Conservation (phyloP, 2,888 invertebrate species). For the Drosophila hamatofila region DNA sequence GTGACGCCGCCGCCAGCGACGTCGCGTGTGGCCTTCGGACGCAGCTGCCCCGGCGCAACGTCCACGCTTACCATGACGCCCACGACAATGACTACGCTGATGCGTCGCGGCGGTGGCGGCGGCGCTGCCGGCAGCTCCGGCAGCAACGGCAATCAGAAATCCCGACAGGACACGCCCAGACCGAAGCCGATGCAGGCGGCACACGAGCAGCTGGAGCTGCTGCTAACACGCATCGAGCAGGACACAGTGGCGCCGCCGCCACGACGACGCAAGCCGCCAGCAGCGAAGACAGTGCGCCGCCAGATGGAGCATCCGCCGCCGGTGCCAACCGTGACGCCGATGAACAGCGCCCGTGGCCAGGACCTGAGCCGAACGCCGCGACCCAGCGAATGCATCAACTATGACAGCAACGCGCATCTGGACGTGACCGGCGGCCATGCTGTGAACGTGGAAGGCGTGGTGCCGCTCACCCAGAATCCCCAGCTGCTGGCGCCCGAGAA, state of each 20-base stretch:
- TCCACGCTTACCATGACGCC: not conserved
- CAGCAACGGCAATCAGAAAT: not conserved
- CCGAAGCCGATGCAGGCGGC: conserved; percentile 41
- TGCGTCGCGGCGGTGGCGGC: not conserved
- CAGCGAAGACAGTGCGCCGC: conserved; percentile 25
- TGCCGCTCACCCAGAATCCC: conserved; percentile 59
- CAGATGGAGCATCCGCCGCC: conserved; percentile 52
- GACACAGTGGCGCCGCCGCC: not conserved
- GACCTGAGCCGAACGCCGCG: not conserved
- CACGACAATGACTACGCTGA: not conserved
- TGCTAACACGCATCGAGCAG: conserved; percentile 55
- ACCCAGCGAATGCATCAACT: not conserved
- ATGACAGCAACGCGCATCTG: not conserved
- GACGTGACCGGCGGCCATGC: not conserved
- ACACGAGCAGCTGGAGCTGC: conserved; percentile 56
- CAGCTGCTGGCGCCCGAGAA: conserved; percentile 38
- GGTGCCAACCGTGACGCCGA: conserved; percentile 53
- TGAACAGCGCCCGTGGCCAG: conserved; percentile 36
- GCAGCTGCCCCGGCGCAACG: conserved; percentile 10
- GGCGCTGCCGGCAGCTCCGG: too few species aligned
- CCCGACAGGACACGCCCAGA: not conserved
- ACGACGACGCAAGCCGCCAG: conserved; percentile 23
- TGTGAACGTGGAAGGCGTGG: not conserved
- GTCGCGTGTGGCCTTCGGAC: conserved; percentile 26
- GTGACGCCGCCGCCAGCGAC: not conserved